Base-by-base conservation (phyloP, 2,888 invertebrate genomes). In the Melipona bicolor region DNA sequence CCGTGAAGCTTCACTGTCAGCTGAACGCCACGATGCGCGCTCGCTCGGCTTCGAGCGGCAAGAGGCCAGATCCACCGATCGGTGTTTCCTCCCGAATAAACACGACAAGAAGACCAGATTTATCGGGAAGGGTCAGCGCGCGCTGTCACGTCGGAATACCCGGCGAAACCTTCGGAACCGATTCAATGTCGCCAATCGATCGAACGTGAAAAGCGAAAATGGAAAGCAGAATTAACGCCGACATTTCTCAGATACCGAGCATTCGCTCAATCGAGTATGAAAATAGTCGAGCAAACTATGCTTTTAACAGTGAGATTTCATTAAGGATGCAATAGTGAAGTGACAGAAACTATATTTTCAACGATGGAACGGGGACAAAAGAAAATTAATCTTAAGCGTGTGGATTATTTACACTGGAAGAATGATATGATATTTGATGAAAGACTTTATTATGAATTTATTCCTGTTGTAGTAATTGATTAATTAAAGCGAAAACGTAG, bases 1-100 rank as follows among this genome's bases (percentile, higher is more conserved):
- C 15, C 19, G 19, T n/a, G 9, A 49, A 67, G 67, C 49, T 24
- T 49, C 24, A 9, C 49, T 67, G 67, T 49, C n/a, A 49, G 4
- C 24, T 43, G 65, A 32, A 67, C n/a, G 6, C 17, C 24, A 24
- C 17, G 17, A 9, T 17, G 19, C 49, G 9, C 11, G 43, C 43
- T 43, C 43, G 43, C 17, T 17, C n/a, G 9, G 3, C 24, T 43
- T 43, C 36, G 24, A 49, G 21, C 49, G 15, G 24, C 49, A 15
- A 9, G 15, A 13, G 36, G 43, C 24, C 24, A 61, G 27, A 62
- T 59, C 13, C 32, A 43, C 43, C 27, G 19, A 43, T 27, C 27
- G 19, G 36, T 32, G 79, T 72, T 79, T 81, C 72, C 72, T 68
- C 32, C 49, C 72, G 79, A 79, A 56, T 72, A 81, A 81, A 81